Evolutionary conservation across 2,888 invertebrate species (phyloP).

Genomic region (Galerucella nymphaeae): DNA sequence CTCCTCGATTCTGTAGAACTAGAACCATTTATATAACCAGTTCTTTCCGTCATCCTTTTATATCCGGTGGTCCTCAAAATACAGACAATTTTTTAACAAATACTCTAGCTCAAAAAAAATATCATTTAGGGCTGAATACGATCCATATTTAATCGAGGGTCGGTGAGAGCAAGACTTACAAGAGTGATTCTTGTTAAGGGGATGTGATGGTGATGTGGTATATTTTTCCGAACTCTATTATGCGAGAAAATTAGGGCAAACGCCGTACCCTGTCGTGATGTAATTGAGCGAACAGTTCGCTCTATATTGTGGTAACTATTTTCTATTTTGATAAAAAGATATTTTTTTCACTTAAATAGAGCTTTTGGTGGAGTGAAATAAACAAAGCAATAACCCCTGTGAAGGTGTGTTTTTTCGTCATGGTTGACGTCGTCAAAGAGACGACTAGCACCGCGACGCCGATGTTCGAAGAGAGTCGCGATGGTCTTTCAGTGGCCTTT

Average conservation of each 20-base stretch:
- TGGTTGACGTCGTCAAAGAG: constrained; percentile 24
- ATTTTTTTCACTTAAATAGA: too few species aligned
- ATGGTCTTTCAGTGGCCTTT: constrained; percentile 31
- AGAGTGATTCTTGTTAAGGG: constrained; percentile 19
- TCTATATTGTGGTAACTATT: constrained; percentile 7
- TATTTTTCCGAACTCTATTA: constrained; percentile 20
- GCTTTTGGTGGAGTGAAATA: not conserved
- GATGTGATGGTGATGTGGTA: constrained; percentile 21
- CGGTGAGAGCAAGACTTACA: not conserved
- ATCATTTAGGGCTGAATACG: not conserved
- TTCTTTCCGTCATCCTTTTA: too few species aligned
- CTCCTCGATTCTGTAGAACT: too few species aligned
- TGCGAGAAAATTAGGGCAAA: constrained; percentile 24
- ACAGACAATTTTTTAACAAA: too few species aligned
- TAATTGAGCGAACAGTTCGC: constrained; percentile 5
- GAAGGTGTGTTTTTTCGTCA: constrained; percentile 1
- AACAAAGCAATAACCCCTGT: not conserved
- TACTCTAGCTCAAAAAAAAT: not conserved
- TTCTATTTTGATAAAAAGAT: constrained; percentile 1
- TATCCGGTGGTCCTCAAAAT: too few species aligned
- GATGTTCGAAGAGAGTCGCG: constrained; percentile 31
- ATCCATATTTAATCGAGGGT: not conserved
- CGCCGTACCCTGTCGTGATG: constrained; percentile 14
- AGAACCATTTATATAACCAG: too few species aligned
- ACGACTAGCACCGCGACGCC: constrained; percentile 49